Percentiles rank a stretch among this genome's conserved stretches.
These are phyloP conservation scores for Micrastur ruficollis DNA, from an alignment of 2,797 vertebrate genomes.

Conservation along the genomic window DNA sequence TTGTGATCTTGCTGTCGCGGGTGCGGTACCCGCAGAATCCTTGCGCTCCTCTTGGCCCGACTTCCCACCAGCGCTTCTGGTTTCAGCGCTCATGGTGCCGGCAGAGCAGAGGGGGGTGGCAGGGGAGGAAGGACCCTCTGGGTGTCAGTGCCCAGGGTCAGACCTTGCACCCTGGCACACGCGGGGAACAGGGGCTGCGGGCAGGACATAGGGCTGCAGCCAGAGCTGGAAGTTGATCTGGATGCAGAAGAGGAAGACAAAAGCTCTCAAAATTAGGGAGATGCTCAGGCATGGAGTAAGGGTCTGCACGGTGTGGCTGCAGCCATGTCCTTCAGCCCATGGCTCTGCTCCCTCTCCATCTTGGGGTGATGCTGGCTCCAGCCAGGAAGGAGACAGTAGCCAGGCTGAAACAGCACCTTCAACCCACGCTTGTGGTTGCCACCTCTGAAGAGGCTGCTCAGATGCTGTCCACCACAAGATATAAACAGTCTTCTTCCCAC, in stretches of 20 bases:
- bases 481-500: rapidly evolving
- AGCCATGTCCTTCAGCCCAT: neutral
- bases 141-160: rapidly evolving
- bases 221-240: neutral
- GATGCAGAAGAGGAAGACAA: neutral
- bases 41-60: neutral
- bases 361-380: neutral
- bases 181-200: neutral
- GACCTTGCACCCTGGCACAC: too few relatives aligned
- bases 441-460: neutral
- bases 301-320: neutral
- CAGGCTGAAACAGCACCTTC: neutral
- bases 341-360: rapidly evolving
- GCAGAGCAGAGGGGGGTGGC: neutral
- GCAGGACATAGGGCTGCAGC: neutral
- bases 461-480: neutral
- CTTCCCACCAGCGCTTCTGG: neutral
- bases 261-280: neutral
- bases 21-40: neutral
- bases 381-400: neutral
- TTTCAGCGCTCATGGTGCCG: rapidly evolving
- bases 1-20: neutral
- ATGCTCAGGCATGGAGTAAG: neutral
- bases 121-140: neutral
- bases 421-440: rapidly evolving